These are phyloP conservation scores for Myotis davidii DNA, from an alignment of 2,113 vertebrate species.

Conservation along the genomic window DNA sequence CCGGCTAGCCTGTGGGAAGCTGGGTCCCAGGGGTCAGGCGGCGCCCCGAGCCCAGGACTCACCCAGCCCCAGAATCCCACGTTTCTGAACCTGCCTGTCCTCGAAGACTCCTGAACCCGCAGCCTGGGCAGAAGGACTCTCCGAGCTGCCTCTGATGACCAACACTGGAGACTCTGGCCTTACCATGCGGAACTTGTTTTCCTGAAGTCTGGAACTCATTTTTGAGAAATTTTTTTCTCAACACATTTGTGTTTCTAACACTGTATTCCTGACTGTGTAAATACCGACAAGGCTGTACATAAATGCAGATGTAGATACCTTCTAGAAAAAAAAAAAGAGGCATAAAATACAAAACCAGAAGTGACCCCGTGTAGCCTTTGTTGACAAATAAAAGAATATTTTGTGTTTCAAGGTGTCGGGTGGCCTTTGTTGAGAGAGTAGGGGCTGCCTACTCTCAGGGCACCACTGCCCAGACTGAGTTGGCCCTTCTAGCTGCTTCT, in stretches of 20 bases:
- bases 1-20: constrained; percentile 60
- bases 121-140: constrained; percentile 74
- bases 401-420: constrained; percentile 92
- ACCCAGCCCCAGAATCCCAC: constrained; percentile 72
- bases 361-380: constrained; percentile 97
- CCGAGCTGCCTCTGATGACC: constrained; percentile 81
- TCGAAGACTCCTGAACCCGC: constrained; percentile 80
- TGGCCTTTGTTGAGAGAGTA: constrained; percentile 54
- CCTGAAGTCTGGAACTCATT: constrained; percentile 89
- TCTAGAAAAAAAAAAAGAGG: constrained; percentile 87
- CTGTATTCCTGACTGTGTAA: constrained; percentile 96
- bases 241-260: constrained; percentile 90
- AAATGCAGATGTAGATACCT: constrained; percentile 98
- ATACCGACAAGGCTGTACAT: constrained; percentile 97
- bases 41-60: constrained; percentile 35
- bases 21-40: constrained; percentile 44
- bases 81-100: constrained; percentile 75
- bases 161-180: constrained; percentile 86
- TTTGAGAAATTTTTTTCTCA: constrained; percentile 88
- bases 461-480: background rate
- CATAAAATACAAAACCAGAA: constrained; percentile 87
- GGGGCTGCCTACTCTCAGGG: background rate
- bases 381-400: constrained; percentile 99
- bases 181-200: constrained; percentile 87
- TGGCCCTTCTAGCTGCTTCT: too few relatives aligned